Evolutionary conservation across 2,113 vertebrate genomes (phyloP).

Genomic region (Dipodomys spectabilis): DNA sequence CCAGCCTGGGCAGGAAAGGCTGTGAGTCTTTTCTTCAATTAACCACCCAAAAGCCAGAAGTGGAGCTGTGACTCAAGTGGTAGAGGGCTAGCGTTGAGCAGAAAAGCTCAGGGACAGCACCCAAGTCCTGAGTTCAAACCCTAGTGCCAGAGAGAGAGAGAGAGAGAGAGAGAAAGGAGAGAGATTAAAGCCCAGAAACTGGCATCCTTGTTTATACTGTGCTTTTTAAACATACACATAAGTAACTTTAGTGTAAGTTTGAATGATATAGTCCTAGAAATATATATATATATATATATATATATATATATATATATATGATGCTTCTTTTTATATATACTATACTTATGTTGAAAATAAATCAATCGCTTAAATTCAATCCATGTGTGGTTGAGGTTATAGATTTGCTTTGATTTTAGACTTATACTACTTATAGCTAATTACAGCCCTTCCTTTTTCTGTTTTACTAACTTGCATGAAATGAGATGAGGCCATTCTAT

Average conservation of each 20-base stretch:
- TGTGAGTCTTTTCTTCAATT: no score
- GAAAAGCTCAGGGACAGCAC: no score
- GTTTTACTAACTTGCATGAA: not conserved
- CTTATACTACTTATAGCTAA: not conserved
- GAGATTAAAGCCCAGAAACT: not conserved
- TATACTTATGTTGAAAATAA: not conserved
- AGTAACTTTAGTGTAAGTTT: not conserved
- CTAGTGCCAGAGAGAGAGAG: no score
- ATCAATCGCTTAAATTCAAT: not conserved
- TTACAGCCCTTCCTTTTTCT: not conserved
- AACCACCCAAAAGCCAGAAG: no score
- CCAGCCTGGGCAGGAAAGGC: no score
- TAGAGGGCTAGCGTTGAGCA: no score
- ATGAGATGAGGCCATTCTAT: slow-evolving; percentile 23
- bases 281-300: not conserved
- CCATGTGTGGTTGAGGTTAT: not conserved
- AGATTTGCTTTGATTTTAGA: slow-evolving; percentile 8
- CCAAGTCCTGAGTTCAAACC: no score
- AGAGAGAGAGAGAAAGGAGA: not conserved
- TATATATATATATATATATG: not conserved
- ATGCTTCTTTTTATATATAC: not conserved
- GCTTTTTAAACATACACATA: not conserved
- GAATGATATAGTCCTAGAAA: not conserved
- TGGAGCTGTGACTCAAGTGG: no score
- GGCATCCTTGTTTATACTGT: not conserved